These are phyloP conservation scores for Oophaga pumilio DNA, from an alignment of 2,113 vertebrate species.

Conservation along the genomic window DNA sequence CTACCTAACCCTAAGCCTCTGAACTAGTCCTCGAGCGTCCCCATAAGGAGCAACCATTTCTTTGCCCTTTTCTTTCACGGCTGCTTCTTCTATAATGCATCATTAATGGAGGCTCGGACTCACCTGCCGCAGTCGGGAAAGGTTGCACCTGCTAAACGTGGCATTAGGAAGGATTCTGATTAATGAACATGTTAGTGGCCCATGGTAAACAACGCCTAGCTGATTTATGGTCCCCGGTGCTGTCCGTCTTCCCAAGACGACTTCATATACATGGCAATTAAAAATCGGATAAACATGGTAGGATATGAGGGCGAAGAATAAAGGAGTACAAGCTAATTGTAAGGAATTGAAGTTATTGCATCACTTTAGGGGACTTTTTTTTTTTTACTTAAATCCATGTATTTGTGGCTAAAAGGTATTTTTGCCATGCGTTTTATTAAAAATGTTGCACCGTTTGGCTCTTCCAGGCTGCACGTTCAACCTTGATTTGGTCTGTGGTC, in stretches of 20 bases:
- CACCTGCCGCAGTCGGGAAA: background rate
- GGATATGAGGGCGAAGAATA: too few species aligned
- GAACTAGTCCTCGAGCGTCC: background rate
- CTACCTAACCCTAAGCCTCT: background rate
- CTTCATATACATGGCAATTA: background rate
- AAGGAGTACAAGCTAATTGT: too few species aligned
- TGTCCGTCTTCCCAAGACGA: background rate
- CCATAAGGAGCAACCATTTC: too few species aligned
- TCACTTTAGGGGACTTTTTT: too few species aligned
- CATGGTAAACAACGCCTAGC: conserved; percentile 1
- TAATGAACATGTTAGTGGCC: background rate
- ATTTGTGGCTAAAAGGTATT: too few species aligned
- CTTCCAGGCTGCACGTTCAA: too few species aligned
- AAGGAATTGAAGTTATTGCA: too few species aligned
- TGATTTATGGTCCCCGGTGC: background rate
- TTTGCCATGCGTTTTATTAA: too few species aligned
- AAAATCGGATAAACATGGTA: background rate
- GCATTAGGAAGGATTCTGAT: background rate
- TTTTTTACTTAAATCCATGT: too few species aligned
- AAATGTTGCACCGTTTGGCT: too few species aligned
- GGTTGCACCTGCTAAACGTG: background rate
- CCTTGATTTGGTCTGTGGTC: too few species aligned
- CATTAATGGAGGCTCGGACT: background rate
- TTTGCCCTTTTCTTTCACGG: too few species aligned
- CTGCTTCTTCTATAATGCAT: background rate